Conservation (phyloP, 1,140 invertebrate genomes). For the Leptinotarsa lineolata region DNA sequence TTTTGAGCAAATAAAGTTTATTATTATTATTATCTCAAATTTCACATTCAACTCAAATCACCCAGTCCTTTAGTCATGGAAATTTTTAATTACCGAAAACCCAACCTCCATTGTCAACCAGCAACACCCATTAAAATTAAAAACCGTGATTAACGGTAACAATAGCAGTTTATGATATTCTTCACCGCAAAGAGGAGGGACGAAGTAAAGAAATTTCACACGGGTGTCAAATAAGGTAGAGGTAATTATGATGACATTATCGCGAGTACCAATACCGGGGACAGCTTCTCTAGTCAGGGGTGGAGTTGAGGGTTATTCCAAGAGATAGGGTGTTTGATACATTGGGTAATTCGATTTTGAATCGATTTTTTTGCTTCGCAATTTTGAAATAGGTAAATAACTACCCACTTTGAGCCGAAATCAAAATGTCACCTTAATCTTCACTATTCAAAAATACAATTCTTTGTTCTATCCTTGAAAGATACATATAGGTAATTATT, state of each 20-base stretch:
- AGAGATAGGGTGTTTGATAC: too few species aligned
- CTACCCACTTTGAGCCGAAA: too few species aligned
- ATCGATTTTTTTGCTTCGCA: too few species aligned
- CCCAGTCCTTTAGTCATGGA: background rate
- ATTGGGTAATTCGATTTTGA: too few species aligned
- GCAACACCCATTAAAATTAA: constrained; percentile 1
- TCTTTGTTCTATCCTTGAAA: too few species aligned
- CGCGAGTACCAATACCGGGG: background rate
- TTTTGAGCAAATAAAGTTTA: too few species aligned
- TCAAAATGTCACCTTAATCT: too few species aligned
- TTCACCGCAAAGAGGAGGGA: background rate
- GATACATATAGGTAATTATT: too few species aligned
- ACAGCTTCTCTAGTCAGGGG: background rate
- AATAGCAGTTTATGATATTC: background rate
- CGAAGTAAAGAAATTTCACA: background rate
- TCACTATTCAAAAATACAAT: too few species aligned
- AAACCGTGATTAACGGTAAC: background rate
- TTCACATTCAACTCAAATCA: background rate
- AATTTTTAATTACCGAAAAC: background rate
- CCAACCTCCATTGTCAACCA: background rate
- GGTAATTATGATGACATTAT: background rate
- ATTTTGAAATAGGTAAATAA: too few species aligned
- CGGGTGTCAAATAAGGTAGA: background rate
- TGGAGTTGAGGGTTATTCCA: background rate
- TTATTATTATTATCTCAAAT: too few species aligned